A percentile compares a stretch with the other conserved stretches of the same genome.
These are phyloP conservation scores for Caenorhabditis tropicalis DNA, from an alignment of 1,140 invertebrate genomes.

Conservation along the genomic window DNA sequence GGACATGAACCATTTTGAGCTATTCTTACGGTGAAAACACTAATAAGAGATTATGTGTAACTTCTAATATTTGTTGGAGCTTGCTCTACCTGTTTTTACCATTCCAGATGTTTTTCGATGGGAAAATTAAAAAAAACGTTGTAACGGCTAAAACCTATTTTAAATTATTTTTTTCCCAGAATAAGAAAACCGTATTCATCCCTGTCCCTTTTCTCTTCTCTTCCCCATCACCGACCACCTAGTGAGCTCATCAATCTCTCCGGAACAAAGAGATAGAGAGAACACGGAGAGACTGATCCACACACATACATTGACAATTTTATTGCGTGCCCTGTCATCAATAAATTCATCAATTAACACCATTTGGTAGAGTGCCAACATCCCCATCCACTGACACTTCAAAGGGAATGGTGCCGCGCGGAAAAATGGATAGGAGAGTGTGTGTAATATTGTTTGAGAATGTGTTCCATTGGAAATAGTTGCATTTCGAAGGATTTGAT, in stretches of 20 bases:
- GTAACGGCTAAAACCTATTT: too few species aligned
- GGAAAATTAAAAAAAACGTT: too few species aligned
- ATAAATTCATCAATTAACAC: conserved; percentile 45
- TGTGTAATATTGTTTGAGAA: conserved; percentile 20
- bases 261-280: conserved; percentile 15
- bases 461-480: too few species aligned
- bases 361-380: conserved; percentile 35
- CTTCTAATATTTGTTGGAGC: too few species aligned
- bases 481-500: too few species aligned
- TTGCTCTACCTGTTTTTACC: too few species aligned
- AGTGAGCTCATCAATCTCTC: conserved; percentile 42
- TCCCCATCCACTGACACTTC: background rate
- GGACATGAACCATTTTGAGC: too few species aligned
- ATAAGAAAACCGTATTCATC: background rate
- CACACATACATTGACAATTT: conserved; percentile 16
- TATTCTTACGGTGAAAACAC: too few species aligned
- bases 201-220: background rate
- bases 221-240: background rate
- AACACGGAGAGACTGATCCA: background rate
- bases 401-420: background rate
- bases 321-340: conserved; percentile 12
- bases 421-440: background rate
- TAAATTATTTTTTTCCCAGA: too few species aligned
- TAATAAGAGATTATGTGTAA: too few species aligned
- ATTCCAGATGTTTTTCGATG: too few species aligned